phyloP scores from a whole-genome alignment of 2,113 vertebrate genomes.

The Empidonax alnorum region DNA sequence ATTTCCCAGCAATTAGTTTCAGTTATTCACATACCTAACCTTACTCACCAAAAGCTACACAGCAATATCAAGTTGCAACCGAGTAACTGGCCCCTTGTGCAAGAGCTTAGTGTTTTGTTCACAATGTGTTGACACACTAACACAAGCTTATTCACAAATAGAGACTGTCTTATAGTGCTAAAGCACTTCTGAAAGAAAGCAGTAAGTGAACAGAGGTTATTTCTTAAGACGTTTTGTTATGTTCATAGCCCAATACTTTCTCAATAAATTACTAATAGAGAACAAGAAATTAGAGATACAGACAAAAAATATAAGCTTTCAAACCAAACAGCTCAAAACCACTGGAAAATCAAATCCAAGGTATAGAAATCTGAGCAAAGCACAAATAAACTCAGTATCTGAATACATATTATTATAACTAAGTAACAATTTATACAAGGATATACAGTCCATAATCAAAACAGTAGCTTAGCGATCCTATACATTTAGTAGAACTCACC shows the following conservation, averaged over 20 bases:
- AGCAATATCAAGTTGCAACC: background rate
- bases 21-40: background rate
- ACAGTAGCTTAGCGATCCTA: background rate
- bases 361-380: background rate
- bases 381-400: background rate
- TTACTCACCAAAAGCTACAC: background rate
- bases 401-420: background rate
- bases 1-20: background rate
- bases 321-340: conserved; percentile 18
- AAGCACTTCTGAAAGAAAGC: background rate
- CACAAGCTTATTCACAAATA: background rate
- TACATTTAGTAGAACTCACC: background rate
- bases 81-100: background rate
- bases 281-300: background rate
- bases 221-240: background rate
- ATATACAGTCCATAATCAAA: background rate
- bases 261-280: background rate
- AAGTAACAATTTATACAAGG: background rate
- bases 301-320: background rate
- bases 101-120: background rate
- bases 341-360: background rate
- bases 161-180: background rate
- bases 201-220: background rate
- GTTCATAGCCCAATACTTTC: background rate
- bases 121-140: background rate